Conservation (phyloP, 2,113 vertebrate genomes). For the Donacobius atricapilla region DNA sequence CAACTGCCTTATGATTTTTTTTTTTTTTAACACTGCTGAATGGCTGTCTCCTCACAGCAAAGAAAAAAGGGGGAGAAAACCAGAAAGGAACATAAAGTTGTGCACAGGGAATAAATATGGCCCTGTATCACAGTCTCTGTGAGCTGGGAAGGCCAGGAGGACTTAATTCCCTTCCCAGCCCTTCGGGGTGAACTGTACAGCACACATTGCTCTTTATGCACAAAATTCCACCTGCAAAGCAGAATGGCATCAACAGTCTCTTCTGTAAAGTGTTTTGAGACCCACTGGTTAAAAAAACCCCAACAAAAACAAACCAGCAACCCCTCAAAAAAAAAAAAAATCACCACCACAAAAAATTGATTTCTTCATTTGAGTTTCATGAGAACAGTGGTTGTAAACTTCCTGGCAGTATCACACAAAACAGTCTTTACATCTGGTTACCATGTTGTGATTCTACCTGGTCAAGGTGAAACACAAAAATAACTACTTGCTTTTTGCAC, state of each 20-base stretch:
- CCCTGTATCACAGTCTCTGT: not conserved
- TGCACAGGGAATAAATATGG: not conserved
- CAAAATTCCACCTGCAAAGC: not conserved
- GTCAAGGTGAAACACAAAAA: not conserved
- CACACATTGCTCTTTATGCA: not conserved
- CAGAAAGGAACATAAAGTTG: not conserved
- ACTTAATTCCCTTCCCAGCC: not conserved
- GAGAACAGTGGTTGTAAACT: not conserved
- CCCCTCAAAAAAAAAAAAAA: no score
- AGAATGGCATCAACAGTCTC: not conserved
- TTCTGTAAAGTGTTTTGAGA: not conserved
- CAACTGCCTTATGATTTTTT: not conserved
- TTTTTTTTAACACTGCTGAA: not conserved
- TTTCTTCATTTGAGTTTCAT: not conserved
- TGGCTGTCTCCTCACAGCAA: not conserved
- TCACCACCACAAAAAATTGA: not conserved
- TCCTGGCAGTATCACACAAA: not conserved
- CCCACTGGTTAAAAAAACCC: rapidly evolving
- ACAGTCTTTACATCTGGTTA: not conserved
- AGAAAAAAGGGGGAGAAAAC: not conserved
- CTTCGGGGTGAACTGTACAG: not conserved
- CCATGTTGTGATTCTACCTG: rapidly evolving
- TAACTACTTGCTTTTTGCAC: not conserved
- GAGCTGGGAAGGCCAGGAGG: not conserved
- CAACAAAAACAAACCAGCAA: not conserved